Evolutionary conservation across 2,113 vertebrate genomes (phyloP).

Genomic region (Lampris megalopsis): DNA sequence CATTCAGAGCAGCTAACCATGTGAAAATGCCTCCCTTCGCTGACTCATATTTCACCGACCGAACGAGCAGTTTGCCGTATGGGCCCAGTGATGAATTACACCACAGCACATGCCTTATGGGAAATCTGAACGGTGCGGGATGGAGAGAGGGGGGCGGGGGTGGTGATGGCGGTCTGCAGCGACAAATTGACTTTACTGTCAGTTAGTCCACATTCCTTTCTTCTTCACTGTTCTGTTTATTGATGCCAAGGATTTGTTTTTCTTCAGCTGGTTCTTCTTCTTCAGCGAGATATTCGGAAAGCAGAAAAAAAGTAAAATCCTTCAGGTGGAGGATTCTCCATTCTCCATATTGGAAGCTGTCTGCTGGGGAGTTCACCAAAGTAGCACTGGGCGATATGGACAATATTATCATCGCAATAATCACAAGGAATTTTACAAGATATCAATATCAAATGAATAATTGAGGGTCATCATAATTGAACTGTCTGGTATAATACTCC

Average conservation of each 20-base stretch:
- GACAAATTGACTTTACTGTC: slow-evolving; percentile 82
- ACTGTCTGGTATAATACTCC: too few species aligned
- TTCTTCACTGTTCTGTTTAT: slow-evolving; percentile 62
- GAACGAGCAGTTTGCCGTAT: slow-evolving; percentile 75
- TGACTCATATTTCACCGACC: slow-evolving; percentile 79
- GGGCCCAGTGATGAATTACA: slow-evolving; percentile 81
- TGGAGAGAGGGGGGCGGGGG: slow-evolving; percentile 40
- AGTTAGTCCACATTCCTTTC: slow-evolving; percentile 72
- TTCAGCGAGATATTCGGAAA: slow-evolving; percentile 64
- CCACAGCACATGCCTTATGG: slow-evolving; percentile 79
- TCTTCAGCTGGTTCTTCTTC: slow-evolving; percentile 72
- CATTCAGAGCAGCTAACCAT: slow-evolving; percentile 69
- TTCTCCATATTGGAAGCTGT: background rate
- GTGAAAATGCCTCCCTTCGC: slow-evolving; percentile 73
- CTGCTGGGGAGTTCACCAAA: background rate
- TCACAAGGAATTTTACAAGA: too few species aligned
- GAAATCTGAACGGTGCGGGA: slow-evolving; percentile 79
- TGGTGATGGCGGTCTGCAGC: slow-evolving; percentile 53
- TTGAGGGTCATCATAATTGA: too few species aligned
- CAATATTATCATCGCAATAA: too few species aligned
- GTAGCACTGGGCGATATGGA: too few species aligned
- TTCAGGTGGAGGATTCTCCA: slow-evolving; percentile 38
- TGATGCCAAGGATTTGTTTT: slow-evolving; percentile 61
- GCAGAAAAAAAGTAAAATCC: slow-evolving; percentile 43
- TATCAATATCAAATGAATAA: too few species aligned